Conservation (phyloP, 1,140 invertebrate genomes). For the Panagrolaimus sp. region DNA sequence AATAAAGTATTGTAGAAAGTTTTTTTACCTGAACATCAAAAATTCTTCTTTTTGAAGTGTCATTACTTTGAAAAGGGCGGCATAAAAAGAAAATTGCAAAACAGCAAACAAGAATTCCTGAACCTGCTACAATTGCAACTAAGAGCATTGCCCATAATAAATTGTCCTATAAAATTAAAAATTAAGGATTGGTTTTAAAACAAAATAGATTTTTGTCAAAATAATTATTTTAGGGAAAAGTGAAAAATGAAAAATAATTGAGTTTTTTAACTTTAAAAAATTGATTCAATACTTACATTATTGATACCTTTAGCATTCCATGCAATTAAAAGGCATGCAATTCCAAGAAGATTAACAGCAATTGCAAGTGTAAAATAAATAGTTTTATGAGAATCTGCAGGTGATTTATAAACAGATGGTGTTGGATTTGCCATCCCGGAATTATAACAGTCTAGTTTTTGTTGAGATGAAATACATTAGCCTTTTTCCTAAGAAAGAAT, state of each 20-base stretch:
- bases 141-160: constrained; percentile 18
- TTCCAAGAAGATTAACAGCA: constrained; percentile 16
- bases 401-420: background rate
- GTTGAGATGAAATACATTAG: too few species aligned
- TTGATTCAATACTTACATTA: constrained; percentile 18
- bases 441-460: too few species aligned
- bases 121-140: constrained; percentile 6
- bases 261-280: background rate
- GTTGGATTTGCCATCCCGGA: too few species aligned
- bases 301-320: constrained; percentile 23
- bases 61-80: background rate
- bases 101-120: constrained; percentile 6
- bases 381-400: background rate
- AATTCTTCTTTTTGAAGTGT: constrained; percentile 5
- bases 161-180: constrained; percentile 12
- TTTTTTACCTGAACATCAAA: constrained; percentile 10
- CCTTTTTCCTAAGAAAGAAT: too few species aligned
- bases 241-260: too few species aligned
- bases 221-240: too few species aligned
- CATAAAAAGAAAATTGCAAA: constrained; percentile 17
- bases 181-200: too few species aligned
- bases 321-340: constrained; percentile 17
- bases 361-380: constrained; percentile 21
- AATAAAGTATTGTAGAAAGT: background rate
- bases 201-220: too few species aligned